phyloP scores from a whole-genome alignment of 2,113 vertebrate genomes.

The Gymnorhina tibicen region DNA sequence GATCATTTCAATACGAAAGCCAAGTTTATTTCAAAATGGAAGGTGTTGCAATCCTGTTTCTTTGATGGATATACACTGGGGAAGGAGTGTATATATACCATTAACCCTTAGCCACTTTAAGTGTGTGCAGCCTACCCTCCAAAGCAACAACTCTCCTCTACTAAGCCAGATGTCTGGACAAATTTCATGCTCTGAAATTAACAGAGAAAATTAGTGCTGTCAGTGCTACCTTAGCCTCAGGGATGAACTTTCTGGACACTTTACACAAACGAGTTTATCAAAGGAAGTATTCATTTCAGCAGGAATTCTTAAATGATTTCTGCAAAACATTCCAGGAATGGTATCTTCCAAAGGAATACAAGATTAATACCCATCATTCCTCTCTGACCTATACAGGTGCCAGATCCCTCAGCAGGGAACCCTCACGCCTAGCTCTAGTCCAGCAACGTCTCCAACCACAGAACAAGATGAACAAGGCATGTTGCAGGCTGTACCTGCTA shows the following conservation, averaged over 20 bases:
- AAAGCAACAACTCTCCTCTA: not conserved
- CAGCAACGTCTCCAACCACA: rapidly evolving
- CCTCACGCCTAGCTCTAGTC: rapidly evolving
- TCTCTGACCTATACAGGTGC: not conserved
- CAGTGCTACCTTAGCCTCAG: not conserved
- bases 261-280: not conserved
- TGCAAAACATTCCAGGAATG: not conserved
- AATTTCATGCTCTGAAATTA: not conserved
- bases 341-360: not conserved
- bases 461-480: not conserved
- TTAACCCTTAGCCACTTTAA: not conserved
- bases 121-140: not conserved
- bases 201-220: not conserved
- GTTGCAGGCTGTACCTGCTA: not conserved
- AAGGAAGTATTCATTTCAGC: not conserved
- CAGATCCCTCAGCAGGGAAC: not conserved
- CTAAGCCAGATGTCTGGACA: not conserved
- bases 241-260: not conserved
- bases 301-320: not conserved
- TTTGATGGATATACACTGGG: not conserved
- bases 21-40: not conserved
- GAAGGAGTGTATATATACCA: not conserved
- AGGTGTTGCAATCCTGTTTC: not conserved
- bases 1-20: not conserved
- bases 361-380: not conserved